Evolutionary conservation across 1,140 invertebrate species (phyloP).

Genomic region (Ooceraea biroi): DNA sequence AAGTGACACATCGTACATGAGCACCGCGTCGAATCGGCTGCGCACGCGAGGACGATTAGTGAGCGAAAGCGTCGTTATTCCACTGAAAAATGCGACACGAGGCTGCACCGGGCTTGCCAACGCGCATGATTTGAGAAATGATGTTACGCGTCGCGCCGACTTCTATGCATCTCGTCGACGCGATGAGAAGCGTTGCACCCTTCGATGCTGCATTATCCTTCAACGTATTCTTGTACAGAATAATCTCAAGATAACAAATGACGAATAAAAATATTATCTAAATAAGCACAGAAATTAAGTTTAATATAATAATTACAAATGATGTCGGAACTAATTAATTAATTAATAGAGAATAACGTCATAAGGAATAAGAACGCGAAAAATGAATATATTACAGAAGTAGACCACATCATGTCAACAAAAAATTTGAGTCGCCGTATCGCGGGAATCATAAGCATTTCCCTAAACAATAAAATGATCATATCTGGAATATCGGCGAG

Average conservation of each 20-base stretch:
- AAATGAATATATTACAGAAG: not conserved
- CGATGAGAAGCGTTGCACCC: not conserved
- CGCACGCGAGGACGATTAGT: conserved; percentile 71
- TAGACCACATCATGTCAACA: not conserved
- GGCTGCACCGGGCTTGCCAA: conserved; percentile 52
- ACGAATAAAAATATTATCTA: not conserved
- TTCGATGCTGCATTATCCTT: conserved; percentile 18
- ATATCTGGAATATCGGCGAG: conserved; percentile 8
- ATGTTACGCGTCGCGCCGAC: conserved; percentile 25
- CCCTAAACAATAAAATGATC: no score
- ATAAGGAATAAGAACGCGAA: not conserved
- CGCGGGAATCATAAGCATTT: not conserved
- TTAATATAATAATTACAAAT: not conserved
- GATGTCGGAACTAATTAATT: conserved; percentile 12
- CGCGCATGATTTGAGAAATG: conserved; percentile 60
- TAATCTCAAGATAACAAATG: not conserved
- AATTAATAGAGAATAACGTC: not conserved
- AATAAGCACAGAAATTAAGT: not conserved
- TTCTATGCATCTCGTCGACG: conserved; percentile 2
- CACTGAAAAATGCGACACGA: conserved; percentile 60
- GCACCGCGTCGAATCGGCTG: conserved; percentile 72
- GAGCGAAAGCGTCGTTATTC: conserved; percentile 72
- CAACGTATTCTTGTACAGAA: not conserved
- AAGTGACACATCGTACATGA: conserved; percentile 65
- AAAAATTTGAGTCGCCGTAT: not conserved